These are phyloP conservation scores for Clanis bilineata DNA, from an alignment of 2,888 invertebrate genomes.

Conservation along the genomic window DNA sequence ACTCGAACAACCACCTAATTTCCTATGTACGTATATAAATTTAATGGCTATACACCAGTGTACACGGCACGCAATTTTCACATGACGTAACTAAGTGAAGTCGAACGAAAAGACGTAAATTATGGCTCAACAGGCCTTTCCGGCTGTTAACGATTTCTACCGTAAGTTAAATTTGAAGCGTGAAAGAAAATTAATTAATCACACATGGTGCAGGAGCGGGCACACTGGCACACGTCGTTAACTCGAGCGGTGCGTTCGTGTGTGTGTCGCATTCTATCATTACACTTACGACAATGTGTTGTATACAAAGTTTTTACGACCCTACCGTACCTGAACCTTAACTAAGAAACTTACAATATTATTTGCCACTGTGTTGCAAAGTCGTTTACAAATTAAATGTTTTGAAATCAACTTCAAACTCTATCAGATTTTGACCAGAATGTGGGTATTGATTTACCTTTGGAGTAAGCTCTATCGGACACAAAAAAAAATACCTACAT, in stretches of 20 bases:
- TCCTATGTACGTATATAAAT: conserved; percentile 74
- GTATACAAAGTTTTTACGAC: conserved; percentile 9
- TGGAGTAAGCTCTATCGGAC: too few relatives aligned
- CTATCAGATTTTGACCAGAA: too few relatives aligned
- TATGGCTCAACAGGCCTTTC: conserved; percentile 77
- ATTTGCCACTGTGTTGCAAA: neutral
- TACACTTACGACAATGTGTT: neutral
- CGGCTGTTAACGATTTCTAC: conserved; percentile 73
- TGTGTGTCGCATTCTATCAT: conserved; percentile 7
- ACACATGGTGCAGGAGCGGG: conserved; percentile 50
- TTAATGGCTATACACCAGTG: conserved; percentile 65
- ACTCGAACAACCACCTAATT: conserved; percentile 73
- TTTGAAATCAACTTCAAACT: too few relatives aligned
- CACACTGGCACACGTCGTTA: neutral
- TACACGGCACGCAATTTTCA: conserved; percentile 70
- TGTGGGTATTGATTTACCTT: too few relatives aligned
- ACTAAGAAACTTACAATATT: neutral
- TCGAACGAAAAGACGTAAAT: conserved; percentile 72
- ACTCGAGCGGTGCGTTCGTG: neutral
- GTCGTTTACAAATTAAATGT: too few relatives aligned
- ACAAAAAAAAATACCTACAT: neutral
- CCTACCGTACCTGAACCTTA: neutral
- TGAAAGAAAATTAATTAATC: conserved; percentile 79
- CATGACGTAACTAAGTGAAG: conserved; percentile 70
- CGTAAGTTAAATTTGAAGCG: conserved; percentile 69